phyloP scores from a whole-genome alignment of 2,888 invertebrate species.

The Nipponacmea schrenckii region DNA sequence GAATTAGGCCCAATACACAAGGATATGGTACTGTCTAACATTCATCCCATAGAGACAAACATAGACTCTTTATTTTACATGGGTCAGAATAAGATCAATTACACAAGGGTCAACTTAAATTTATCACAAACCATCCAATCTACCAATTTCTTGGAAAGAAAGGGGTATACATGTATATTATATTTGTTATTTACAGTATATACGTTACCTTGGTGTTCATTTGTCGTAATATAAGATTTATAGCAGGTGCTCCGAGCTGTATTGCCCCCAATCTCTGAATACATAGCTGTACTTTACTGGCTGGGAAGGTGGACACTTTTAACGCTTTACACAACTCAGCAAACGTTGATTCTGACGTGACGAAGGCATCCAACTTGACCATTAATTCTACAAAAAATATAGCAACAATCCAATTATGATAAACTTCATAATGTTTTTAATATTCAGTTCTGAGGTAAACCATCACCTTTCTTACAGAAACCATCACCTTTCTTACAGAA shows the following conservation, averaged over 20 bases:
- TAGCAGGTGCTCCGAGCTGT: constrained; percentile 55
- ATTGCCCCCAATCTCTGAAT: constrained; percentile 57
- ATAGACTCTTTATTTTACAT: neutral
- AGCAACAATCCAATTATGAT: too few species aligned
- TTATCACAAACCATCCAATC: too few species aligned
- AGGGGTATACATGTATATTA: too few species aligned
- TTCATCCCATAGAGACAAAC: neutral
- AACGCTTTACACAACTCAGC: constrained; percentile 62
- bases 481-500: too few species aligned
- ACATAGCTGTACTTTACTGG: constrained; percentile 51
- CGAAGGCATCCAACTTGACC: constrained; percentile 59
- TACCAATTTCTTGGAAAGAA: too few species aligned
- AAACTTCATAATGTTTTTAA: too few species aligned
- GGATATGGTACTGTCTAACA: neutral
- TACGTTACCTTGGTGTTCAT: constrained; percentile 50
- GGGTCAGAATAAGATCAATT: too few species aligned
- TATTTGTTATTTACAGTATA: too few species aligned
- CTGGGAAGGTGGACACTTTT: constrained; percentile 52
- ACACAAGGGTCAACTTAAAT: too few species aligned
- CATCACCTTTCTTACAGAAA: too few species aligned
- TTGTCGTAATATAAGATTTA: constrained; percentile 56
- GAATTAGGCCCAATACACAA: neutral
- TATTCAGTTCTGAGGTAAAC: neutral
- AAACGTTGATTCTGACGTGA: constrained; percentile 56
- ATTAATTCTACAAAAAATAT: constrained; percentile 44